A percentile compares a stretch with the other conserved stretches of the same genome.
These are phyloP conservation scores for Ranitomeya imitator DNA, from an alignment of 2,113 vertebrate species.

Conservation along the genomic window DNA sequence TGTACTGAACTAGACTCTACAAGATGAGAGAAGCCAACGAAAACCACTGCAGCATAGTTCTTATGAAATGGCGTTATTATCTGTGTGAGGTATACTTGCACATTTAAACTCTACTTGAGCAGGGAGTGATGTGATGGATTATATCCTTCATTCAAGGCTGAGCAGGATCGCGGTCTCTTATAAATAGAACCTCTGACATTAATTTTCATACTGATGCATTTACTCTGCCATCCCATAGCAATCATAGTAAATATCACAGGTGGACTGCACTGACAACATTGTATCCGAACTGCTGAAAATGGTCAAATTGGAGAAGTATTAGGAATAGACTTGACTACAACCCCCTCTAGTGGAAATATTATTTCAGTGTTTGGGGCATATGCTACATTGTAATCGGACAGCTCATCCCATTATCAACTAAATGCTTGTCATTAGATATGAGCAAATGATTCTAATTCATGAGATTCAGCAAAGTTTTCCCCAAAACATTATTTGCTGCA, in stretches of 20 bases:
- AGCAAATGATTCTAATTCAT: too few relatives aligned
- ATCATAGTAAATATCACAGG: background rate
- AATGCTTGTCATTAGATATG: background rate
- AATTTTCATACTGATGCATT: background rate
- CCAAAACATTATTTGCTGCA: too few relatives aligned
- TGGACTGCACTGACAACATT: background rate
- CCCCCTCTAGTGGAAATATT: constrained; percentile 52
- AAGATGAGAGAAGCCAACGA: too few relatives aligned
- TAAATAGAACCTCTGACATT: background rate
- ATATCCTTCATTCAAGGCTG: background rate
- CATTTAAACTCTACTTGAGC: background rate
- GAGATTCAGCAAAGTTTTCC: too few relatives aligned
- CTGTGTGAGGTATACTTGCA: too few relatives aligned
- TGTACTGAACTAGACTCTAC: too few relatives aligned
- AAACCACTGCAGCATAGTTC: too few relatives aligned
- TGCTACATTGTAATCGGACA: background rate
- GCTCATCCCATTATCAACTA: background rate
- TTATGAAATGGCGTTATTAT: too few relatives aligned
- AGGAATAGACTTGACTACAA: constrained; percentile 21
- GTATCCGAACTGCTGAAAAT: constrained; percentile 8
- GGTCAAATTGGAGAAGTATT: background rate
- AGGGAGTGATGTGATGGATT: background rate
- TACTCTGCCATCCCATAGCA: background rate
- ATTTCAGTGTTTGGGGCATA: constrained; percentile 20
- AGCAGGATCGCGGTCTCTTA: too few relatives aligned